Conservation (phyloP, 2,888 invertebrate species). For the Papilio gigon region DNA sequence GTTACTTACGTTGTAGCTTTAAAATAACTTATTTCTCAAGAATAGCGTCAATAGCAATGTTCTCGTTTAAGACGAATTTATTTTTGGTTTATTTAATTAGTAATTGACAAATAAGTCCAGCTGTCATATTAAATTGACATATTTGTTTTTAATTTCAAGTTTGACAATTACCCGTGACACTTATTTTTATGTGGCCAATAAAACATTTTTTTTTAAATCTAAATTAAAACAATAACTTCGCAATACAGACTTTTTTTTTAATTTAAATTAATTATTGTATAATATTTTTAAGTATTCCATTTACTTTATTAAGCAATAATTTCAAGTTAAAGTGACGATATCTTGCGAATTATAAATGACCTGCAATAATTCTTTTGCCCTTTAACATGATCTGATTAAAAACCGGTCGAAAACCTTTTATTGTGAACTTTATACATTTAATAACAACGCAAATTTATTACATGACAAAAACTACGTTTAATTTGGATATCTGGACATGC, state of each 20-base stretch:
- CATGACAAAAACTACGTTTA: background rate
- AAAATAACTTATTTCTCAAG: background rate
- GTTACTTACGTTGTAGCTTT: background rate
- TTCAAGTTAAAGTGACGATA: background rate
- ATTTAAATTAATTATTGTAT: too few species aligned
- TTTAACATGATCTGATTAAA: conserved; percentile 12
- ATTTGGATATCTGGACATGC: background rate
- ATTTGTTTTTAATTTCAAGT: background rate
- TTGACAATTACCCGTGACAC: background rate
- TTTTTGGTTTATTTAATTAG: background rate
- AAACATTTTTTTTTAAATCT: background rate
- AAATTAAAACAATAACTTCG: background rate
- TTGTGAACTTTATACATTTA: conserved; percentile 11
- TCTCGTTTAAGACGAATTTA: background rate
- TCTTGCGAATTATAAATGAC: background rate
- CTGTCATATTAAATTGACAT: background rate
- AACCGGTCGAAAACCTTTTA: background rate
- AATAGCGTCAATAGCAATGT: background rate
- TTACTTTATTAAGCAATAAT: background rate
- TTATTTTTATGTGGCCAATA: too few species aligned
- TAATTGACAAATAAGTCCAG: background rate
- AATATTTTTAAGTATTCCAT: background rate
- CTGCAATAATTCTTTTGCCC: conserved; percentile 10
- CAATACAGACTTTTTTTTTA: too few species aligned
- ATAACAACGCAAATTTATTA: background rate